A percentile compares a stretch with the other conserved stretches of the same genome.
phyloP scores from a whole-genome alignment of 1,140 invertebrate species.

The Aphis craccivora region DNA sequence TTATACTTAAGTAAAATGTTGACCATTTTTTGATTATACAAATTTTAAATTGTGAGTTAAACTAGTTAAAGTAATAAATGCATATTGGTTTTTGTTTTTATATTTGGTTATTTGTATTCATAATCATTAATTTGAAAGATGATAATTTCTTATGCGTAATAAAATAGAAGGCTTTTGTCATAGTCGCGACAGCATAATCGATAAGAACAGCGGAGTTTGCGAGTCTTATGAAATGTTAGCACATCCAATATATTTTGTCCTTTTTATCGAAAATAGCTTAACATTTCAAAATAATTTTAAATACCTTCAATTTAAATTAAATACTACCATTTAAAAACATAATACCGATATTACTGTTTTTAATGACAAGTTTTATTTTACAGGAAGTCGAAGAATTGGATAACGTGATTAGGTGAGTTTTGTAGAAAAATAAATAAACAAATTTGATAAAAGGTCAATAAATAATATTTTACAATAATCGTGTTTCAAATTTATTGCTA shows the following conservation, averaged over 20 bases:
- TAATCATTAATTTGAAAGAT: background rate
- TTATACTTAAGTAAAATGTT: too few species aligned
- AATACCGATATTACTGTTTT: background rate
- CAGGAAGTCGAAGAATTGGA: background rate
- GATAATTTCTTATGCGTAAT: background rate
- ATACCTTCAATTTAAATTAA: background rate
- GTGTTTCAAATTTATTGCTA: slow-evolving; percentile 42
- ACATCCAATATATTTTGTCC: background rate
- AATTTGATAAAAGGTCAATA: background rate
- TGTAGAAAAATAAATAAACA: background rate
- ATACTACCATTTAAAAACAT: background rate
- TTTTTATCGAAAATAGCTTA: background rate
- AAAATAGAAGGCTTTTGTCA: background rate
- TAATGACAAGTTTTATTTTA: background rate
- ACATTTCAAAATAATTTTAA: background rate
- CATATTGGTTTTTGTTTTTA: background rate
- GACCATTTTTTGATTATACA: background rate
- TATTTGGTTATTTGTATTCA: background rate
- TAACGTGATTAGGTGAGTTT: background rate
- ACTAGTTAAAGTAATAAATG: background rate
- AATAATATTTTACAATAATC: slow-evolving; percentile 39
- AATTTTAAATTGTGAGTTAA: background rate
- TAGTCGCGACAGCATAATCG: background rate
- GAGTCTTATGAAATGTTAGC: background rate
- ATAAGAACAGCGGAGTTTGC: background rate